phyloP scores from a whole-genome alignment of 2,113 vertebrate genomes.

The Pseudonaja textilis region DNA sequence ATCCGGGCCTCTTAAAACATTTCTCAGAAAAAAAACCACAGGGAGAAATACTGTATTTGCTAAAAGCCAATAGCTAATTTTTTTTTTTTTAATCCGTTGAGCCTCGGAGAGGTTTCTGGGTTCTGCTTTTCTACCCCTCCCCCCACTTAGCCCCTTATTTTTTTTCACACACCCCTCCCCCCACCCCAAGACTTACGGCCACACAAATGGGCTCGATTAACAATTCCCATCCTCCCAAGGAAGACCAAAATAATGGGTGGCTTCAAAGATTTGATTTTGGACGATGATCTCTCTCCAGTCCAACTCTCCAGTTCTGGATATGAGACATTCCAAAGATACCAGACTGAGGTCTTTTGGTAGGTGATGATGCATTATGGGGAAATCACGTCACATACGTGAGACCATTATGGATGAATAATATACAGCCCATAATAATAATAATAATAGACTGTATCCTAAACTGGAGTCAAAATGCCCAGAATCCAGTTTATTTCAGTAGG shows the following conservation, averaged over 20 bases:
- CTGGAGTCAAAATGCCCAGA: neutral
- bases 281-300: neutral
- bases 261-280: neutral
- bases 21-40: neutral
- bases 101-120: neutral
- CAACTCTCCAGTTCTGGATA: neutral
- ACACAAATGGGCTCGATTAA: neutral
- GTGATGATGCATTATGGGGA: neutral
- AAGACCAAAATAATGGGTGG: neutral
- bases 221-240: neutral
- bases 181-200: neutral
- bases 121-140: neutral
- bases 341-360: neutral
- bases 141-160: neutral
- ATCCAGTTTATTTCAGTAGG: neutral
- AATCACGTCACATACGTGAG: neutral
- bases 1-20: neutral
- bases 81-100: neutral
- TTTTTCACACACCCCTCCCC: no score
- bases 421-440: neutral
- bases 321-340: neutral
- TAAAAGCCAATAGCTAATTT: neutral
- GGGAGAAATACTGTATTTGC: neutral
- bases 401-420: neutral
- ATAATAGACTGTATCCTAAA: neutral